Base-by-base conservation (phyloP, 2,888 invertebrate genomes). In the Brachypalpus laphriformis region DNA sequence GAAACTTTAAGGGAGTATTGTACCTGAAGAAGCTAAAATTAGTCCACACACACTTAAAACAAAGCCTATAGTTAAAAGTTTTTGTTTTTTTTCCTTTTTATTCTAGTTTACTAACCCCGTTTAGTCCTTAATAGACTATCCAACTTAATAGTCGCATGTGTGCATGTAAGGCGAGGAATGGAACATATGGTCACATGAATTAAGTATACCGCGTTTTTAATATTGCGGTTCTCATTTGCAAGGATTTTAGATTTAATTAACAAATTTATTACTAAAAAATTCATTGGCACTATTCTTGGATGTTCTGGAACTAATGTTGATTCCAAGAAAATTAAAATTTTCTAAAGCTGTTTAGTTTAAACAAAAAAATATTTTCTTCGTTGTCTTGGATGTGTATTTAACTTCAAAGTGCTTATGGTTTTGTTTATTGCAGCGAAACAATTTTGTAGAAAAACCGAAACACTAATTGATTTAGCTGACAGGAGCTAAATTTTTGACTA, bases 1-100 rank as follows among this genome's bases (percentile, higher is more conserved):
- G 40, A 37, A 28, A 31, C 45, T 70, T 59, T 25, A 54, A 77
- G 68, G 77, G 57, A 57, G 31, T 51, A 18, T 51, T 63, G 28
- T 40, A 63, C 47, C 71, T 71, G 45, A 47, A 31, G n/a, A n/a
- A 20, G 34, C 78, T 78, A 71, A 78, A 63, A 71, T 63, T 78
- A 78, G 16, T 25, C 11, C 9, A 3, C 42, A 54, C 16, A 54
- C 5, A 65, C 65, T 34, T 18, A 34, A 47, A 28, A 51, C 18
- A 42, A 42, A 9, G 40, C 14, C 40, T 40, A 14, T 47, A 11
- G 37, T 61, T 49, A 8, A 22, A 51, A 31, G 40, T 40, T 2
- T 7, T 34, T 61, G 14, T 31, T 71, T 37, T 45, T 18, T 34
- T 59, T 31, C 3, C n/a, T 40, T 40, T 14, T 25, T 25, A 25